Percentiles rank a stretch among this genome's conserved stretches.
Evolutionary conservation across 2,888 invertebrate species (phyloP).

Genomic region (Theretra japonica): DNA sequence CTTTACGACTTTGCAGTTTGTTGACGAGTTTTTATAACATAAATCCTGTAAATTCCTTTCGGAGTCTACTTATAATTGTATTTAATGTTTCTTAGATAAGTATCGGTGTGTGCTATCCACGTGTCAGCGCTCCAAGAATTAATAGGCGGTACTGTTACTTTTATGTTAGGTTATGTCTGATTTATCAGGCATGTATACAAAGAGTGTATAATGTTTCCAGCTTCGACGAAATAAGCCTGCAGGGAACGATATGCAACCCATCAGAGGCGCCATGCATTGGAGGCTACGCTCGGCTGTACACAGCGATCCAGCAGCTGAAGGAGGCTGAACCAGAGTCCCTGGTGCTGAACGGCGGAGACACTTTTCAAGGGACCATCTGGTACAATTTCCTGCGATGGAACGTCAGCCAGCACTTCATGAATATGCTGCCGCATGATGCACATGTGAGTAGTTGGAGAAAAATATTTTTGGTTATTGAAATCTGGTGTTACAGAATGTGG

Average conservation of each 20-base stretch:
- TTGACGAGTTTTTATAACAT: too few species aligned
- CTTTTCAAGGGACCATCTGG: conserved; percentile 89
- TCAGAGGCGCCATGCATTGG: conserved; percentile 85
- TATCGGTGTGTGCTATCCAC: too few species aligned
- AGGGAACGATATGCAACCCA: conserved; percentile 83
- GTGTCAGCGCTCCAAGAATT: too few species aligned
- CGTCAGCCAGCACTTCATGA: conserved; percentile 90
- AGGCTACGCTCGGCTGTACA: conserved; percentile 88
- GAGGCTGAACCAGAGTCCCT: conserved; percentile 86
- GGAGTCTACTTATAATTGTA: too few species aligned
- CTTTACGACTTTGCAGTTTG: too few species aligned
- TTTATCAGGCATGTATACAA: not conserved
- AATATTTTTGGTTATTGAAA: not conserved
- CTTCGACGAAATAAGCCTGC: conserved; percentile 85
- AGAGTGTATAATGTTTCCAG: conserved; percentile 59
- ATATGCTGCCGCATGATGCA: conserved; percentile 90
- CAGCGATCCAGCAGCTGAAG: conserved; percentile 77
- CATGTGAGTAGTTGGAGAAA: conserved; percentile 83
- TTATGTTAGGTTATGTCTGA: too few species aligned
- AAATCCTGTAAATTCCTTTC: too few species aligned
- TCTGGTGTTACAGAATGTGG: too few species aligned
- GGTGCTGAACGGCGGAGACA: conserved; percentile 88
- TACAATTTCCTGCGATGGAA: conserved; percentile 90
- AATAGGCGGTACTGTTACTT: too few species aligned
- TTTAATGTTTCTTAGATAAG: too few species aligned